A percentile compares a stretch with the other conserved stretches of the same genome.
Evolutionary conservation across 2,113 vertebrate genomes (phyloP).

Genomic region (Loxodonta africana): DNA sequence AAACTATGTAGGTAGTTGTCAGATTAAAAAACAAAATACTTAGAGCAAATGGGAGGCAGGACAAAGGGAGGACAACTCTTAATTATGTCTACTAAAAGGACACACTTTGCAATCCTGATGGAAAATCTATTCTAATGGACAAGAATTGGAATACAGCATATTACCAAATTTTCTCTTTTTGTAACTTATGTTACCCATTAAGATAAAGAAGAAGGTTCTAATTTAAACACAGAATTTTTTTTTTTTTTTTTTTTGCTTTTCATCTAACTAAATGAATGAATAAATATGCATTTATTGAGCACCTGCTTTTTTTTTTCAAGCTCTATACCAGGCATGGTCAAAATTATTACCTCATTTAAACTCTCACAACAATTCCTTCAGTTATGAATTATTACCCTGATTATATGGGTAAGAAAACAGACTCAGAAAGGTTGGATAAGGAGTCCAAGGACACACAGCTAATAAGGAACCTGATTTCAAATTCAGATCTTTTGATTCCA

Average conservation of each 20-base stretch:
- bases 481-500: not conserved
- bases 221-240: not conserved
- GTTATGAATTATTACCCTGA: not conserved
- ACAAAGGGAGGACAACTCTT: not conserved
- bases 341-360: conserved; percentile 34
- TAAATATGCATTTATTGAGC: not conserved
- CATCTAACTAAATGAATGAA: conserved; percentile 19
- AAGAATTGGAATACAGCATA: not conserved
- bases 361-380: not conserved
- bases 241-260: not conserved
- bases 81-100: not conserved
- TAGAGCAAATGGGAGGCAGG: not conserved
- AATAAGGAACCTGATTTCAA: conserved; percentile 2
- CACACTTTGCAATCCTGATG: not conserved
- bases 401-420: conserved; percentile 22
- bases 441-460: not conserved
- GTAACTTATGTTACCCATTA: conserved; percentile 26
- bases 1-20: not conserved
- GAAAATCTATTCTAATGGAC: conserved; percentile 41
- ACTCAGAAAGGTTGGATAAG: conserved; percentile 18
- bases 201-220: conserved; percentile 22
- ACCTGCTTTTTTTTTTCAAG: not conserved
- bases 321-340: not conserved
- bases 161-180: not conserved
- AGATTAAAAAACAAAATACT: not conserved